phyloP scores from a whole-genome alignment of 2,113 vertebrate genomes.

The Urocolius indicus region DNA sequence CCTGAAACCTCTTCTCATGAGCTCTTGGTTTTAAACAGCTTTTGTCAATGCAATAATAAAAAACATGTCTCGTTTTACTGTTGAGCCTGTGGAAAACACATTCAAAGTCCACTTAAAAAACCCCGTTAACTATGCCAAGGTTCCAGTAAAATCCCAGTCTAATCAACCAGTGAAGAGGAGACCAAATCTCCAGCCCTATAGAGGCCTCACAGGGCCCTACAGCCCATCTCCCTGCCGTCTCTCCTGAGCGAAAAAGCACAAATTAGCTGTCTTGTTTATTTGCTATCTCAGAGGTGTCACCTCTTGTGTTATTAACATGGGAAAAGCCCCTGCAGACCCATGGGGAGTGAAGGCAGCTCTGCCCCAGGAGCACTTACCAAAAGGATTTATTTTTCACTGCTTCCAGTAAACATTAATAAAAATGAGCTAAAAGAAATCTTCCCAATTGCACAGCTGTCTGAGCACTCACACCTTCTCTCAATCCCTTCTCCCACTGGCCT shows the following conservation, averaged over 20 bases:
- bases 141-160: not conserved
- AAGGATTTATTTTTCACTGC: not conserved
- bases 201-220: not conserved
- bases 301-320: not conserved
- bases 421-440: not conserved
- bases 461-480: not conserved
- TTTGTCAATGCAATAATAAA: not conserved
- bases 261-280: not conserved
- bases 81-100: not conserved
- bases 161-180: not conserved
- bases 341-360: not conserved
- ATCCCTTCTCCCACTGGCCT: fast-evolving
- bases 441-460: not conserved
- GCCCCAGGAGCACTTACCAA: not conserved
- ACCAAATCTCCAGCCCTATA: not conserved
- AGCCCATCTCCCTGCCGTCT: fast-evolving
- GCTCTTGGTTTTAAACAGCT: not conserved
- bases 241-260: not conserved
- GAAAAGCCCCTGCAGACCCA: not conserved
- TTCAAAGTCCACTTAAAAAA: not conserved
- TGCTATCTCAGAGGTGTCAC: not conserved
- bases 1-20: not conserved
- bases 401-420: not conserved
- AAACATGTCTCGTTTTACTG: not conserved
- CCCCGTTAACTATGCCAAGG: not conserved